phyloP scores from a whole-genome alignment of 2,888 invertebrate genomes.

The Mimas tiliae region DNA sequence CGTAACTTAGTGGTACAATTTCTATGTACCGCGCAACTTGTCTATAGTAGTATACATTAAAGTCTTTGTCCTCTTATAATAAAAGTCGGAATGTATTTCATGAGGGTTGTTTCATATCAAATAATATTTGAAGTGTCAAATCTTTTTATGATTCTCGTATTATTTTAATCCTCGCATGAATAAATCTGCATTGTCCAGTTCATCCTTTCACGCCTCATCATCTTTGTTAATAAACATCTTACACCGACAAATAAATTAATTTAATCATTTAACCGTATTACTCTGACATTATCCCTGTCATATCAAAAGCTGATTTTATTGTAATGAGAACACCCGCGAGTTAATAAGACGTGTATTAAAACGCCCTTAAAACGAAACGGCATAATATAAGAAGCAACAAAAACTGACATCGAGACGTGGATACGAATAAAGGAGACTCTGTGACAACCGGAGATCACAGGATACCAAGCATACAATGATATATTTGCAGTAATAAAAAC shows the following conservation, averaged over 20 bases:
- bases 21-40: too few species aligned
- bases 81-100: too few species aligned
- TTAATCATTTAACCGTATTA: slow-evolving; percentile 12
- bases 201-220: slow-evolving; percentile 18
- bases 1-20: too few species aligned
- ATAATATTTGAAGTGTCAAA: not conserved
- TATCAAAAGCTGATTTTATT: slow-evolving; percentile 6
- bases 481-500: slow-evolving; percentile 33
- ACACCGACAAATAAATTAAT: slow-evolving; percentile 6
- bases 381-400: slow-evolving; percentile 58
- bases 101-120: not conserved
- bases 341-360: slow-evolving; percentile 67
- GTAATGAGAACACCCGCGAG: slow-evolving; percentile 46
- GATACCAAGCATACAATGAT: slow-evolving; percentile 51
- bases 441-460: slow-evolving; percentile 65
- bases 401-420: slow-evolving; percentile 67
- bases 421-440: slow-evolving; percentile 65
- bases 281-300: slow-evolving; percentile 1
- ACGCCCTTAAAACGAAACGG: slow-evolving; percentile 60
- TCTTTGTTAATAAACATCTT: not conserved
- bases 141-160: not conserved
- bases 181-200: slow-evolving; percentile 2
- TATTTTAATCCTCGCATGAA: not conserved
- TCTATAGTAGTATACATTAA: too few species aligned
- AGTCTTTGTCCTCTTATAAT: too few species aligned